These are phyloP conservation scores for Diadegma fenestrale DNA, from an alignment of 2,888 invertebrate species.

Conservation along the genomic window DNA sequence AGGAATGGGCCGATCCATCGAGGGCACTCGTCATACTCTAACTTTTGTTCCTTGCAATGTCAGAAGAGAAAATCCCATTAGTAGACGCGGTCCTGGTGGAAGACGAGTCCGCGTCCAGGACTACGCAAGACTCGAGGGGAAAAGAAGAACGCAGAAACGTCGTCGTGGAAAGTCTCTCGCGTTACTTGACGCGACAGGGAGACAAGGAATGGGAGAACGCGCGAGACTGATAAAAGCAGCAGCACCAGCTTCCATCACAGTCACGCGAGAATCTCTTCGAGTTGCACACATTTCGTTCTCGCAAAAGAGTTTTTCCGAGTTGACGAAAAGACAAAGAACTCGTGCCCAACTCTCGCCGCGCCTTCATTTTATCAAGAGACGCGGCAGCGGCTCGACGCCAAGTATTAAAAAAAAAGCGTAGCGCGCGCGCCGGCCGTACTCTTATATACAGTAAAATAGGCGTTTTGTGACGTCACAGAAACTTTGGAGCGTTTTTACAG, in stretches of 20 bases:
- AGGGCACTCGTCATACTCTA: conserved; percentile 64
- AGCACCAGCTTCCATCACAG: conserved; percentile 59
- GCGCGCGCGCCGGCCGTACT: too few relatives aligned
- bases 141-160: conserved; percentile 3
- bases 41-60: conserved; percentile 68
- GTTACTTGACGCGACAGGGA: conserved; percentile 36
- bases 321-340: conserved; percentile 49
- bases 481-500: too few relatives aligned
- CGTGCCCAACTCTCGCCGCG: conserved; percentile 29
- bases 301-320: conserved; percentile 24
- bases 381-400: too few relatives aligned
- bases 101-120: conserved; percentile 40
- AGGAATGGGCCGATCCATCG: conserved; percentile 19
- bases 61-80: conserved; percentile 68
- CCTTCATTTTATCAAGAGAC: too few relatives aligned
- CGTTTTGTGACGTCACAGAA: too few relatives aligned
- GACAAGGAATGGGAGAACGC: conserved; percentile 47
- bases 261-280: conserved; percentile 50
- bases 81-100: conserved; percentile 55
- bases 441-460: too few relatives aligned
- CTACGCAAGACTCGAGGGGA: conserved; percentile 11
- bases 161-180: conserved; percentile 5
- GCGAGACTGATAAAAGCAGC: conserved; percentile 56
- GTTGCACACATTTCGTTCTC: conserved; percentile 40
- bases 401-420: too few relatives aligned